Conservation (phyloP, 2,888 invertebrate genomes). For the Neoaliturus tenellus region DNA sequence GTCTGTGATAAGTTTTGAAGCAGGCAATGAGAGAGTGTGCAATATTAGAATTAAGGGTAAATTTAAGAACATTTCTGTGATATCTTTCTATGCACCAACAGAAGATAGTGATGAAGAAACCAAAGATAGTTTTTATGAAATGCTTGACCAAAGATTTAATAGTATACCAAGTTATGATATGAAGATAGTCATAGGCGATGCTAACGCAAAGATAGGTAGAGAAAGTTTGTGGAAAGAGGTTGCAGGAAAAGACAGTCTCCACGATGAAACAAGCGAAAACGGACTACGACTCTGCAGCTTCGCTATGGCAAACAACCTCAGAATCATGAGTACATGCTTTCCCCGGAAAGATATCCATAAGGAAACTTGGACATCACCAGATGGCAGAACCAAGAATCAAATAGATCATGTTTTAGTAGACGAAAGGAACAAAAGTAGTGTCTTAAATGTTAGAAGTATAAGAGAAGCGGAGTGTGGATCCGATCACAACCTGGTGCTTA, state of each 20-base stretch:
- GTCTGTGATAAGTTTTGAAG: not conserved
- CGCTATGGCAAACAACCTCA: slow-evolving; percentile 34
- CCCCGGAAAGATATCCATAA: slow-evolving; percentile 14
- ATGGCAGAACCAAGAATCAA: no score
- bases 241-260: not conserved
- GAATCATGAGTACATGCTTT: not conserved
- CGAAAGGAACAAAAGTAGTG: no score
- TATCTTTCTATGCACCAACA: slow-evolving; percentile 19
- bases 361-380: slow-evolving; percentile 42
- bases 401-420: no score
- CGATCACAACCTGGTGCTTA: no score
- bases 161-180: slow-evolving; percentile 24
- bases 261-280: slow-evolving; percentile 43
- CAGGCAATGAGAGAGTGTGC: not conserved
- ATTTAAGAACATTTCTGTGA: slow-evolving; percentile 20
- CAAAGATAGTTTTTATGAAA: slow-evolving; percentile 1
- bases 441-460: no score
- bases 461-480: no score
- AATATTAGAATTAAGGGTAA: slow-evolving; percentile 35
- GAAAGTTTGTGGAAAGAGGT: slow-evolving; percentile 2
- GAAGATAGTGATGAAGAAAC: slow-evolving; percentile 15
- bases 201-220: slow-evolving; percentile 20
- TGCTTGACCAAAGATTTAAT: not conserved
- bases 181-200: slow-evolving; percentile 24
- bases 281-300: slow-evolving; percentile 27